Percentiles rank a stretch among this genome's conserved stretches.
phyloP scores from a whole-genome alignment of 2,888 invertebrate genomes.

The Tetropium fuscum region DNA sequence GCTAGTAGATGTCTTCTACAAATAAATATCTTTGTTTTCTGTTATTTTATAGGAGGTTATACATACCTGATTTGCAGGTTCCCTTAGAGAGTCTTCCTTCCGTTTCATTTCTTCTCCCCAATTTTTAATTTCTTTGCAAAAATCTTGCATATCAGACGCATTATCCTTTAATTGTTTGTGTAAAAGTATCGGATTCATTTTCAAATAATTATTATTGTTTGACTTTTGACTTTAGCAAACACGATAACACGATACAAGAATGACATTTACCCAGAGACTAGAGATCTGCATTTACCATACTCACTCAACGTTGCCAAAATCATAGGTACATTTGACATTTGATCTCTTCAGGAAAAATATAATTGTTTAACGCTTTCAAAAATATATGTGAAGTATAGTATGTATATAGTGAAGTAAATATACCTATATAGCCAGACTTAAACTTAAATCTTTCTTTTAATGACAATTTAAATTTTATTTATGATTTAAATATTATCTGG shows the following conservation, averaged over 20 bases:
- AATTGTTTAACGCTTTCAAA: too few species aligned
- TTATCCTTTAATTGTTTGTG: conserved; percentile 81
- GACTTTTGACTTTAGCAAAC: neutral
- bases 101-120: conserved; percentile 81
- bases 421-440: too few species aligned
- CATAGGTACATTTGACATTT: too few species aligned
- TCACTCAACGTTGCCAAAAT: too few species aligned
- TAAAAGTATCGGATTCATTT: conserved; percentile 72
- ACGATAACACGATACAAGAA: neutral
- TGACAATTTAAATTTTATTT: too few species aligned
- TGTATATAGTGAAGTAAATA: too few species aligned
- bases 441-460: too few species aligned
- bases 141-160: conserved; percentile 76
- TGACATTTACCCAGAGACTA: too few species aligned
- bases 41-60: conserved; percentile 14
- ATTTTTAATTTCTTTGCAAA: conserved; percentile 77
- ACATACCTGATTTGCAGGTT: conserved; percentile 28
- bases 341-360: too few species aligned
- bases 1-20: conserved; percentile 22
- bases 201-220: conserved; percentile 22
- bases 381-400: too few species aligned
- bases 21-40: neutral
- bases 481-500: too few species aligned
- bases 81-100: conserved; percentile 68
- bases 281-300: too few species aligned